These are phyloP conservation scores for Galagoides demidoff DNA, from an alignment of 2,797 vertebrate species.

Conservation along the genomic window DNA sequence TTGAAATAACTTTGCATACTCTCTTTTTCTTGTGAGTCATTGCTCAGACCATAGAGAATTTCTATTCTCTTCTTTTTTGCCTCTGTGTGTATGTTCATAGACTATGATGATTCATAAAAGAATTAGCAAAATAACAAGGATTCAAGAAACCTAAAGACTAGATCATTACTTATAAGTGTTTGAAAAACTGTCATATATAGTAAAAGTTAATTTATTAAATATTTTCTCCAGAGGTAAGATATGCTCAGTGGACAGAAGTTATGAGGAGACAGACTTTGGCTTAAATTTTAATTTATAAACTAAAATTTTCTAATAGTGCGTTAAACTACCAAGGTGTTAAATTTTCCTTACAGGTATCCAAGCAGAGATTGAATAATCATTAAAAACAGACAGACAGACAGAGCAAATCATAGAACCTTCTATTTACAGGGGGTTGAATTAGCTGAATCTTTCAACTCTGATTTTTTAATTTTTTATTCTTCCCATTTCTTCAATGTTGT, in stretches of 20 bases:
- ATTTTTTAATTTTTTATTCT: not conserved
- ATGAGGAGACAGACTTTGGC: not conserved
- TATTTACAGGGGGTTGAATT: not conserved
- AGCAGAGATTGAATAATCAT: not conserved
- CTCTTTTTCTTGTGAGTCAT: not conserved
- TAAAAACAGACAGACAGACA: not conserved
- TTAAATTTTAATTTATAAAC: constrained; percentile 8
- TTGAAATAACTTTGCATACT: not conserved
- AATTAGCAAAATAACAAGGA: not conserved
- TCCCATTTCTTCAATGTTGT: not conserved
- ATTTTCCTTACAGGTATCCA: not conserved
- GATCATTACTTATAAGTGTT: not conserved
- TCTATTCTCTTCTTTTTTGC: not conserved
- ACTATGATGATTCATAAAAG: not conserved
- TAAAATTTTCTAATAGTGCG: not conserved
- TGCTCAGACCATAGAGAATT: not conserved
- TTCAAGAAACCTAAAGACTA: not conserved
- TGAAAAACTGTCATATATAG: not conserved
- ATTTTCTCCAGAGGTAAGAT: not conserved
- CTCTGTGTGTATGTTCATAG: not conserved
- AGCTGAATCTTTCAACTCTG: not conserved
- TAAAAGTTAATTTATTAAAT: not conserved
- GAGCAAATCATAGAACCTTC: not conserved
- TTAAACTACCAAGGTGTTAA: not conserved
- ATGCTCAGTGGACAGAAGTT: not conserved